Conservation (phyloP, 1,140 invertebrate genomes). For the Araneus ventricosus region DNA sequence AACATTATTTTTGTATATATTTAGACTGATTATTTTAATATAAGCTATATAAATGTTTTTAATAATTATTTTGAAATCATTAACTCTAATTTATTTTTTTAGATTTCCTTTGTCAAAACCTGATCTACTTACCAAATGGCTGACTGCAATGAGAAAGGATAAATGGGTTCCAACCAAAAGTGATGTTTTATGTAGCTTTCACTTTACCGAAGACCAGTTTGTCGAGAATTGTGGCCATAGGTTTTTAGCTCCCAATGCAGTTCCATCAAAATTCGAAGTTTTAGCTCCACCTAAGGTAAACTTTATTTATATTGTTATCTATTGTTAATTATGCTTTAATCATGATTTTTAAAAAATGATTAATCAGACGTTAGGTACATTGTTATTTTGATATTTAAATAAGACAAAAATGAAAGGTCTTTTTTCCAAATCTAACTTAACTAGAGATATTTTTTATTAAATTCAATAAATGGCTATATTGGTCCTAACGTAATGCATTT, state of each 20-base stretch:
- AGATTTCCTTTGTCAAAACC: conserved; percentile 69
- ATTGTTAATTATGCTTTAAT: not conserved
- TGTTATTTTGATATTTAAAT: no score
- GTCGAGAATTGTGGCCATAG: conserved; percentile 60
- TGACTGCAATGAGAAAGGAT: conserved; percentile 63
- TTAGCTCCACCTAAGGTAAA: conserved; percentile 63
- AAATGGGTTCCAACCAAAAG: conserved; percentile 65
- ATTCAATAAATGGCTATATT: no score
- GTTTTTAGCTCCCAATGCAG: conserved; percentile 42
- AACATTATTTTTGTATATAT: not conserved
- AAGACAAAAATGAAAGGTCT: no score
- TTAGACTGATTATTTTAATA: not conserved
- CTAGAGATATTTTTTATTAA: no score
- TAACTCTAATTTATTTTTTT: not conserved
- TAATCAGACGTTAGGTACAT: no score
- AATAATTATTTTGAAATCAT: not conserved
- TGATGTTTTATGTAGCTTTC: conserved; percentile 65
- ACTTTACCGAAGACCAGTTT: conserved; percentile 69
- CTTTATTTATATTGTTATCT: not conserved
- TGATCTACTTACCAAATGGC: conserved; percentile 56
- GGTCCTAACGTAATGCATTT: no score
- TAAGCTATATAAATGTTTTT: not conserved
- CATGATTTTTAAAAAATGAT: no score
- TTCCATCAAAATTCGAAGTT: conserved; percentile 67
- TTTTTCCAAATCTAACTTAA: no score